These are phyloP conservation scores for Antheraea pernyi DNA, from an alignment of 1,140 invertebrate genomes.

Conservation along the genomic window DNA sequence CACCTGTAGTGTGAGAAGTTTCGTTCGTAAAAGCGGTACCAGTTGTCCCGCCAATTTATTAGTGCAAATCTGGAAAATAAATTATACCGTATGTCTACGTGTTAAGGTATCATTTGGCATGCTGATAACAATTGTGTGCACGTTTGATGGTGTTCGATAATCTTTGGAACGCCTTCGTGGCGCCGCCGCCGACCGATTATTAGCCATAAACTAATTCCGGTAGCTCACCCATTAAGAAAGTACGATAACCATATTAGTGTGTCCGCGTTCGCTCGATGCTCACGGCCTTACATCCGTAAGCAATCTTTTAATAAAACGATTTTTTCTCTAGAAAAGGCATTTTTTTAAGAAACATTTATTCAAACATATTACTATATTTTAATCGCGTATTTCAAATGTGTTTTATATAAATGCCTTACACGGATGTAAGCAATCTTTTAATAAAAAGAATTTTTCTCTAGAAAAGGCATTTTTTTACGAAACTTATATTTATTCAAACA, in stretches of 20 bases:
- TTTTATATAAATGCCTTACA: too few species aligned
- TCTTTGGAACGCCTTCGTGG: slow-evolving; percentile 59
- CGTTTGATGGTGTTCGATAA: slow-evolving; percentile 19
- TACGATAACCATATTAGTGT: slow-evolving; percentile 45
- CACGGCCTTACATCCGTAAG: neutral
- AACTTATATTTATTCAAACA: too few species aligned
- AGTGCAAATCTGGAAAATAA: neutral
- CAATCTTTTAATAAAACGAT: neutral
- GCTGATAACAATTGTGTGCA: neutral
- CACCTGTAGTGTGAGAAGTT: slow-evolving; percentile 65
- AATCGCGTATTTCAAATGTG: too few species aligned
- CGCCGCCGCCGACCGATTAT: slow-evolving; percentile 65
- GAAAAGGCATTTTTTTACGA: too few species aligned
- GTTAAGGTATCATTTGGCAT: neutral
- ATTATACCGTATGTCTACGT: neutral
- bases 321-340: neutral
- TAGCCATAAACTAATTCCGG: slow-evolving; percentile 74
- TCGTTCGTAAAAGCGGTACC: slow-evolving; percentile 9
- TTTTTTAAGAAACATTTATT: too few species aligned
- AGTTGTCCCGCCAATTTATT: slow-evolving; percentile 7
- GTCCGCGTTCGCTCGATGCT: slow-evolving; percentile 19
- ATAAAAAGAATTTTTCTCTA: neutral
- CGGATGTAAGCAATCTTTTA: neutral
- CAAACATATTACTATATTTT: too few species aligned
- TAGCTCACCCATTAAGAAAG: slow-evolving; percentile 59